These are phyloP conservation scores for Drosophila pullipes DNA, from an alignment of 2,888 invertebrate species.

Conservation along the genomic window DNA sequence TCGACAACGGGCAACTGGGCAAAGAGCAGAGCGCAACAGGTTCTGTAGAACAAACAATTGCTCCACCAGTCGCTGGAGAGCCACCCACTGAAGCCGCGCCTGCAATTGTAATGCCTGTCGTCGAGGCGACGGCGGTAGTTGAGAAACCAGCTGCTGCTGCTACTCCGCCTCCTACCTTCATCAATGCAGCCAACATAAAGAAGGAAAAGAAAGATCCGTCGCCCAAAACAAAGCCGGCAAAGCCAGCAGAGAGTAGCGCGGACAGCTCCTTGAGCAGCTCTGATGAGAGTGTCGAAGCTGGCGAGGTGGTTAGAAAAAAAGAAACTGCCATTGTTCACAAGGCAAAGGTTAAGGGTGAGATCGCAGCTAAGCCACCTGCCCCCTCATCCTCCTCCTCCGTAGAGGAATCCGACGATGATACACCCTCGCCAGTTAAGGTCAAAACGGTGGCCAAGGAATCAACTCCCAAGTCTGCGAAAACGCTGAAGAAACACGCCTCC, in stretches of 20 bases:
- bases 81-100: neutral
- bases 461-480: constrained; percentile 32
- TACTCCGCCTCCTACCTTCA: neutral
- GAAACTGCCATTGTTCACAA: neutral
- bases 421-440: constrained; percentile 19
- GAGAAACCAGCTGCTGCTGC: neutral
- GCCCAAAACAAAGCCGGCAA: neutral
- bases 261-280: constrained; percentile 58
- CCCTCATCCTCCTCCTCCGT: constrained; percentile 53
- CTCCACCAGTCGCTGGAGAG: neutral
- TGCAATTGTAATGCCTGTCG: neutral
- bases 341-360: constrained; percentile 21
- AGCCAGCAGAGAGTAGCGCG: constrained; percentile 34
- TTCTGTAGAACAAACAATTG: neutral
- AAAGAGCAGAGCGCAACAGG: neutral
- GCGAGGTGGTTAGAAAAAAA: constrained; percentile 41
- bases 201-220: constrained; percentile 52
- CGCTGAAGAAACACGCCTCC: constrained; percentile 15
- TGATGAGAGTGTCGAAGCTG: constrained; percentile 54
- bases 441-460: constrained; percentile 34
- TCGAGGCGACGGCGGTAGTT: neutral
- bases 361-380: constrained; percentile 19
- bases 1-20: constrained; percentile 31
- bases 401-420: constrained; percentile 47
- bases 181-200: constrained; percentile 54